Conservation (phyloP, 2,888 invertebrate genomes). For the Drosophila cyrtoloma region DNA sequence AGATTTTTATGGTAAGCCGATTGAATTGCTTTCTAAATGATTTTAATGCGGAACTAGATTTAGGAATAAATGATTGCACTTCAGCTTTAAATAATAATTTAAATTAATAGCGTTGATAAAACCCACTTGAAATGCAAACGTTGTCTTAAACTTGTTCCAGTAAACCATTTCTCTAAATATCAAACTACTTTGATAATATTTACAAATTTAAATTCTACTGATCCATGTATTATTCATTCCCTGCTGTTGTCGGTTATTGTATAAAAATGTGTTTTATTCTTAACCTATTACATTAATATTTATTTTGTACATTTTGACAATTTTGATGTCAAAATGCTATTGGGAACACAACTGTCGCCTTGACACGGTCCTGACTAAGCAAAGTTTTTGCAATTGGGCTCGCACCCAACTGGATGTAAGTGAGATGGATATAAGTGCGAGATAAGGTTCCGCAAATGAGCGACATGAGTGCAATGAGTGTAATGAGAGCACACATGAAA, state of each 20-base stretch:
- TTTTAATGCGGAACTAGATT: constrained; percentile 12
- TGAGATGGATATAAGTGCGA: constrained; percentile 1
- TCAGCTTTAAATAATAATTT: constrained; percentile 4
- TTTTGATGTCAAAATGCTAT: neutral
- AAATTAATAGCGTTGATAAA: neutral
- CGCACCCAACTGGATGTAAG: constrained; percentile 5
- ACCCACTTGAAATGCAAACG: neutral
- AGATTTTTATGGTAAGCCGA: constrained; percentile 19
- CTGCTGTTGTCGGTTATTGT: neutral
- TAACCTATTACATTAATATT: neutral
- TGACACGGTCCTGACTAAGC: constrained; percentile 15
- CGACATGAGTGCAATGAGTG: constrained; percentile 18
- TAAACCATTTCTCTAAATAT: neutral
- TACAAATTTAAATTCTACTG: neutral
- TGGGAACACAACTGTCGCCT: constrained; percentile 13
- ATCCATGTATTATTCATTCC: neutral
- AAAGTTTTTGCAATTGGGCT: neutral
- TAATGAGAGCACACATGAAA: constrained; percentile 3
- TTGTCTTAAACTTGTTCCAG: neutral
- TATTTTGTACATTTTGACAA: neutral
- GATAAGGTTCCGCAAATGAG: constrained; percentile 48
- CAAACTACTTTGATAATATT: neutral
- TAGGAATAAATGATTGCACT: constrained; percentile 28
- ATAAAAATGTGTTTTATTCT: neutral
- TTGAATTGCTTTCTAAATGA: constrained; percentile 15